phyloP scores from a whole-genome alignment of 30 jellyfish, hydroid and myxozoan species.

The Chrysaora quinquecirrha region DNA sequence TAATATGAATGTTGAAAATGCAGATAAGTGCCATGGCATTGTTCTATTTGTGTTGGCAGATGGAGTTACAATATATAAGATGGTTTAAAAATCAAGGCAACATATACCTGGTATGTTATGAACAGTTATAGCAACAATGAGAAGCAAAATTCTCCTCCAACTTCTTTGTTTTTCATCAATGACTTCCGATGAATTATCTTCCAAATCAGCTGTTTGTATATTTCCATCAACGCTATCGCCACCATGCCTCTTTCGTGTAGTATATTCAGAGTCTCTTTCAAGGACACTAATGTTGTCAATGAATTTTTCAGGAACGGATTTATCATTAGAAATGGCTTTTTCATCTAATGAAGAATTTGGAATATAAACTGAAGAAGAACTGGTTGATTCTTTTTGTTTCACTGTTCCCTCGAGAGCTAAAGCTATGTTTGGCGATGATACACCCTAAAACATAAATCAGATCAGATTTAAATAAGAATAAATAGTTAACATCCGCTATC shows the following conservation, averaged over 20 bases:
- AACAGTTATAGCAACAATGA: constrained; percentile 89
- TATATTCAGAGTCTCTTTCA: constrained; percentile 23
- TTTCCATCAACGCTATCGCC: constrained; percentile 14
- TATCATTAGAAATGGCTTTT: too few relatives aligned
- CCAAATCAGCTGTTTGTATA: constrained; percentile 1
- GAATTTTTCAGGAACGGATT: not conserved
- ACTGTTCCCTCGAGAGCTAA: constrained; percentile 45
- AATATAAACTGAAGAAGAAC: constrained; percentile 1
- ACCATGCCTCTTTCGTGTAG: constrained; percentile 55
- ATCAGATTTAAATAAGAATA: too few relatives aligned
- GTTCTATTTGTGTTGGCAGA: too few relatives aligned
- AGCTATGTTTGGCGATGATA: constrained; percentile 58
- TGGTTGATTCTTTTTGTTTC: constrained; percentile 6
- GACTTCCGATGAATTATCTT: not conserved
- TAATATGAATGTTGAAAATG: too few relatives aligned
- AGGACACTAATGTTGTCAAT: not conserved
- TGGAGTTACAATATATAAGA: too few relatives aligned
- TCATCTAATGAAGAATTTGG: not conserved
- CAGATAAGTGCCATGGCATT: too few relatives aligned
- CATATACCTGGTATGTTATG: constrained; percentile 97
- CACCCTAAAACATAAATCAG: constrained; percentile 60
- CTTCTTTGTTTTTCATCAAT: constrained; percentile 65
- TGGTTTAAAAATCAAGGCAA: too few relatives aligned
- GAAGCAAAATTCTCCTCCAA: constrained; percentile 88
- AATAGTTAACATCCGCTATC: too few relatives aligned